Evolutionary conservation across 2,797 vertebrate genomes (phyloP).

Genomic region (Moxostoma hubbsi): DNA sequence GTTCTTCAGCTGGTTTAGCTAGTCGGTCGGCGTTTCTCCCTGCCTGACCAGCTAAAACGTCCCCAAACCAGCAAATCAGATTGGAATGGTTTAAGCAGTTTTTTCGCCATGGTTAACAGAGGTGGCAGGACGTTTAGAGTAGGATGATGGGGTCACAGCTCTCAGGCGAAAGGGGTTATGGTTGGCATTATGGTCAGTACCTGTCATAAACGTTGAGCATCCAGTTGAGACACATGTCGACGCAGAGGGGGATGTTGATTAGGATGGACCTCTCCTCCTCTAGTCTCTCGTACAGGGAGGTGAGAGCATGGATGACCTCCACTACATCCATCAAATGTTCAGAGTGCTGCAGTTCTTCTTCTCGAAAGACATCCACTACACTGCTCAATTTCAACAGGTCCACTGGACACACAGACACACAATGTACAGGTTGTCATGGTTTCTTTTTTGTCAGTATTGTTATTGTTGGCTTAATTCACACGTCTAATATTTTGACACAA

Average conservation of each 20-base stretch:
- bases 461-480: too few species aligned
- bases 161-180: constrained; percentile 14
- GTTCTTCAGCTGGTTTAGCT: too few species aligned
- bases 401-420: constrained; percentile 74
- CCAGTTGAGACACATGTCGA: constrained; percentile 99
- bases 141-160: not conserved
- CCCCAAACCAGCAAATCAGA: too few species aligned
- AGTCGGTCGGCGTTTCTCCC: too few species aligned
- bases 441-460: too few species aligned
- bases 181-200: constrained; percentile 67
- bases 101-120: too few species aligned
- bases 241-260: constrained; percentile 93
- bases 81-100: too few species aligned
- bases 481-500: too few species aligned
- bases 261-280: constrained; percentile 92
- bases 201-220: constrained; percentile 97
- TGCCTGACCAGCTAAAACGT: too few species aligned
- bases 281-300: constrained; percentile 89
- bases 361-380: constrained; percentile 87
- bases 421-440: too few species aligned
- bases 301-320: constrained; percentile 95
- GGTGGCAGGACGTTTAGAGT: not conserved
- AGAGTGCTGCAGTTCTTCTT: constrained; percentile 87
- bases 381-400: constrained; percentile 88
- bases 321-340: constrained; percentile 94